A percentile compares a stretch with the other conserved stretches of the same genome.
phyloP scores from a whole-genome alignment of 1,140 invertebrate genomes.

The Lepidurus couesii region DNA sequence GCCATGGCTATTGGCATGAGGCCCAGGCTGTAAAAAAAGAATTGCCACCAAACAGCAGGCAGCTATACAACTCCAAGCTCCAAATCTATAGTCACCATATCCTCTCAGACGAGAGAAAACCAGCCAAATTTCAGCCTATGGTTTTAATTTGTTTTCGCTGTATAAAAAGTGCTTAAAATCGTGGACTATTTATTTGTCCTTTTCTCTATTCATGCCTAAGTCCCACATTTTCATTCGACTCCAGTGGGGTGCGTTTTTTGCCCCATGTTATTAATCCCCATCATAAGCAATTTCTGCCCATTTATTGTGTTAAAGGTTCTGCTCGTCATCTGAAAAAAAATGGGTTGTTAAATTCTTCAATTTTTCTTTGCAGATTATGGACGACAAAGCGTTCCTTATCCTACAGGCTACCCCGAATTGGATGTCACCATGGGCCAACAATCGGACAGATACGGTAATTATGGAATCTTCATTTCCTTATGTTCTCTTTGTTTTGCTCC shows the following conservation, averaged over 20 bases:
- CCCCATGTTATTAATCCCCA: not conserved
- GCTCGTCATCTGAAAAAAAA: not conserved
- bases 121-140: not conserved
- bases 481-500: constrained; percentile 60
- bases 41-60: not conserved
- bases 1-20: not conserved
- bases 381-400: constrained; percentile 52
- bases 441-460: constrained; percentile 56
- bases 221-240: constrained; percentile 37
- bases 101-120: not conserved
- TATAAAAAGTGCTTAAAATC: too few species aligned
- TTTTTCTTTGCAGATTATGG: constrained; percentile 49
- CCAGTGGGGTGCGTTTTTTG: constrained; percentile 30
- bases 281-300: constrained; percentile 1
- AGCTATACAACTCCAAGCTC: not conserved
- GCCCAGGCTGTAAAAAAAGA: constrained; percentile 15
- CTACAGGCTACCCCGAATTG: constrained; percentile 59
- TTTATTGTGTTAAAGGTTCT: not conserved
- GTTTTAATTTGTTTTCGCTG: too few species aligned
- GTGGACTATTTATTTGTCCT: too few species aligned
- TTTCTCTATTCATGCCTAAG: constrained; percentile 34
- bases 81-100: not conserved
- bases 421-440: constrained; percentile 52
- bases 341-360: not conserved
- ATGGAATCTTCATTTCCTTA: constrained; percentile 5